A percentile compares a stretch with the other conserved stretches of the same genome.
phyloP scores from a whole-genome alignment of 2,797 vertebrate genomes.

The Pantherophis alleghaniensis region DNA sequence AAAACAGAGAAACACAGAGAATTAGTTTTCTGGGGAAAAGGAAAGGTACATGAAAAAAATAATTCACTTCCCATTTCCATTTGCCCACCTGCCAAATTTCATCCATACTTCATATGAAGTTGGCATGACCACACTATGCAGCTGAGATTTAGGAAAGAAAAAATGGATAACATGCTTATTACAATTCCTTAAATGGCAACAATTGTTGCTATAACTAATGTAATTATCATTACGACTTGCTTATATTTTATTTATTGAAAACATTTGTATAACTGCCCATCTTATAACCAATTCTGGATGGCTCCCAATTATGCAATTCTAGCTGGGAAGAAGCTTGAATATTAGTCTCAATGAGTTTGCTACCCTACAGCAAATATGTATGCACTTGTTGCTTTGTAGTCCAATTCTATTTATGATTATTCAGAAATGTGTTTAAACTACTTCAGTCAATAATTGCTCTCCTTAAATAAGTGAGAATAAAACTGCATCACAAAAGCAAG shows the following conservation, averaged over 20 bases:
- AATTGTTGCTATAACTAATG: background rate
- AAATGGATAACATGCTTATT: background rate
- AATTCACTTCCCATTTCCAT: background rate
- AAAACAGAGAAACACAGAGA: background rate
- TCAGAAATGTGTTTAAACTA: background rate
- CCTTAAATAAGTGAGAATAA: background rate
- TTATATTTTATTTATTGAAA: background rate
- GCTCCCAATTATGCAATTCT: background rate
- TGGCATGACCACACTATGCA: background rate
- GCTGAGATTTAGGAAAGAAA: background rate
- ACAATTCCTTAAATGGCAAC: background rate
- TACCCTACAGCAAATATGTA: background rate
- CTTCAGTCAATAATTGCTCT: background rate
- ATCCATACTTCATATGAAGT: background rate
- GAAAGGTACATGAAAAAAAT: background rate
- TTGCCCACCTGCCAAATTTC: background rate
- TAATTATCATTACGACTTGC: background rate
- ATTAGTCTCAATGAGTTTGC: background rate
- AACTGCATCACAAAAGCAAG: background rate
- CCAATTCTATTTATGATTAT: background rate
- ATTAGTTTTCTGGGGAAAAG: background rate
- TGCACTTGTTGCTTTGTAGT: background rate
- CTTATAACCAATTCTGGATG: background rate
- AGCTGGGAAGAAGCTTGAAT: background rate
- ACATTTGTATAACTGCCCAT: background rate